Percentiles rank a stretch among this genome's conserved stretches.
Evolutionary conservation across 2,797 vertebrate species (phyloP).

Genomic region (Eleutherodactylus coqui): DNA sequence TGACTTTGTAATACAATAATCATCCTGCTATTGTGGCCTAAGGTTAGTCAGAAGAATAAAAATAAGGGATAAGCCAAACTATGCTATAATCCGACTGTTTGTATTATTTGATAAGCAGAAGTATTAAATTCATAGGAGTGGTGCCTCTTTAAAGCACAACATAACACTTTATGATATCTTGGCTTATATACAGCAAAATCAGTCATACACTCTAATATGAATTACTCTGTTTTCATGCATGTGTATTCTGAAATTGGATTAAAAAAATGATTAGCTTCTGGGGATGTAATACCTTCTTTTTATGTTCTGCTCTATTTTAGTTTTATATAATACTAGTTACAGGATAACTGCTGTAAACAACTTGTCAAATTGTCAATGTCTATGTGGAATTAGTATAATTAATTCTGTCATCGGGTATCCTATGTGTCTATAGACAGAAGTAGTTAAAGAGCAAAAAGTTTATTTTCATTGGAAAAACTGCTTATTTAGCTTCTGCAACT

Average conservation of each 20-base stretch:
- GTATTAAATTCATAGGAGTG: conserved; percentile 1
- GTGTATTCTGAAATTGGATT: conserved; percentile 1
- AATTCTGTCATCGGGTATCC: conserved; percentile 5
- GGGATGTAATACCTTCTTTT: neutral
- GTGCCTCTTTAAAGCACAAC: neutral
- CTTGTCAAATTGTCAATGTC: conserved; percentile 21
- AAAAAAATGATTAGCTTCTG: conserved; percentile 5
- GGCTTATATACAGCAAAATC: neutral
- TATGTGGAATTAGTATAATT: conserved; percentile 1
- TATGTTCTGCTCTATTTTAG: neutral
- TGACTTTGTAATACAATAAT: conserved; percentile 46
- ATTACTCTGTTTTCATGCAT: neutral
- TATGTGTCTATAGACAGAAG: neutral
- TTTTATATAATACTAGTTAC: neutral
- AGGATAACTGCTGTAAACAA: conserved; percentile 6
- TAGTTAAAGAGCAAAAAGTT: neutral
- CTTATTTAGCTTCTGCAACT: neutral
- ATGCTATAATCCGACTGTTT: conserved; percentile 28
- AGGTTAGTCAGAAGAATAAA: conserved; percentile 29
- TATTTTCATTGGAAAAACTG: neutral
- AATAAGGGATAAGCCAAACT: conserved; percentile 23
- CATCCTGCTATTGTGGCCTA: conserved; percentile 19
- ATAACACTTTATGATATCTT: conserved; percentile 31
- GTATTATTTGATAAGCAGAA: conserved; percentile 25
- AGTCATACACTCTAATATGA: neutral